These are phyloP conservation scores for Ceratina calcarata DNA, from an alignment of 1,140 invertebrate genomes.

Conservation along the genomic window DNA sequence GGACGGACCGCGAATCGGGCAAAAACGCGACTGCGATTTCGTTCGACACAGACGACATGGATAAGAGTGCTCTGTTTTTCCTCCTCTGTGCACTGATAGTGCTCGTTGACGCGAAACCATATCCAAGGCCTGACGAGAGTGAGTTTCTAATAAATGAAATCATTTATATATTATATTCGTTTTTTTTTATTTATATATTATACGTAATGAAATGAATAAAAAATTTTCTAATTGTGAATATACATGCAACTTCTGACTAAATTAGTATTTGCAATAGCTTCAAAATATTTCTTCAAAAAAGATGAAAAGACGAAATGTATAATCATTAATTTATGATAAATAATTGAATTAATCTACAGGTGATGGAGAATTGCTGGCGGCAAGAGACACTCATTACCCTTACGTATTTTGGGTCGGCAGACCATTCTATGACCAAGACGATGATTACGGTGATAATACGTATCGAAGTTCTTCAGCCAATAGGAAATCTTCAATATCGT, in stretches of 20 bases:
- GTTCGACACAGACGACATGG: background rate
- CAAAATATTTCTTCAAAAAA: no score
- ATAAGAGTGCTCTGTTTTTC: background rate
- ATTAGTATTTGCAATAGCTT: no score
- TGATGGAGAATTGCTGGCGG: background rate
- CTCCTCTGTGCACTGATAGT: slow-evolving; percentile 9
- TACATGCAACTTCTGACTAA: no score
- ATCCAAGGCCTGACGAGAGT: slow-evolving; percentile 30
- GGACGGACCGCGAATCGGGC: slow-evolving; percentile 24
- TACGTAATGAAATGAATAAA: no score
- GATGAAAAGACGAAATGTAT: no score
- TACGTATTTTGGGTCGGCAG: slow-evolving; percentile 58
- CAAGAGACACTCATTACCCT: slow-evolving; percentile 33
- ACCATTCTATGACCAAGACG: slow-evolving; percentile 50
- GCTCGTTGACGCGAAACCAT: slow-evolving; percentile 16
- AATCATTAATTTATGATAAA: no score
- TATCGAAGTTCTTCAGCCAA: background rate
- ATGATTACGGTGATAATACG: slow-evolving; percentile 28
- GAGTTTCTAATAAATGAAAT: slow-evolving; percentile 15
- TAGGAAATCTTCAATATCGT: slow-evolving; percentile 48
- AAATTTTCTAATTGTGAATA: no score
- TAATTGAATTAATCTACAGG: background rate
- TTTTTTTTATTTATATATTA: no score
- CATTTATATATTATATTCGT: no score
- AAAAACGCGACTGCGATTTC: slow-evolving; percentile 24